Conservation (phyloP, 2,113 vertebrate genomes). For the Cygnus atratus region DNA sequence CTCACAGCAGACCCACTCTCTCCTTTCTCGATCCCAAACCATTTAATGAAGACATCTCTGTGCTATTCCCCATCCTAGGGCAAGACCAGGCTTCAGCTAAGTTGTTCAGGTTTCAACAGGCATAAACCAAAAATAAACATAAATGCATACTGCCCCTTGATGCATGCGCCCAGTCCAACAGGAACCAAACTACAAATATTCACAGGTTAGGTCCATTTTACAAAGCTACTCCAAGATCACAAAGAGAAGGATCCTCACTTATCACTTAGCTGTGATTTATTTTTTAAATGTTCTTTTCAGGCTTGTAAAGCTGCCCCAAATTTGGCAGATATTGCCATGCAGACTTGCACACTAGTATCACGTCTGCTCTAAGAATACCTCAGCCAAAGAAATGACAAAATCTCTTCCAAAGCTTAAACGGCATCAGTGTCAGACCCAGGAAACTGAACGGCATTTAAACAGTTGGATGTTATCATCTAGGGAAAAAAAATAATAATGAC, state of each 20-base stretch:
- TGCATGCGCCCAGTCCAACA: not conserved
- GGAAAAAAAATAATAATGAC: not conserved
- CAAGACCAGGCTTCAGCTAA: not conserved
- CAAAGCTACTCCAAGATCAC: not conserved
- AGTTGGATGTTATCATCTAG: not conserved
- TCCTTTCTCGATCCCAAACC: not conserved
- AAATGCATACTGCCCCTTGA: not conserved
- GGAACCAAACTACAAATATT: not conserved
- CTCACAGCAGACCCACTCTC: not conserved
- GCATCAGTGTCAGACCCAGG: rapidly evolving
- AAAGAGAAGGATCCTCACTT: not conserved
- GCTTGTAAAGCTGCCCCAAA: not conserved
- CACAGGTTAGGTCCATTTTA: not conserved
- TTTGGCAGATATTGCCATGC: not conserved
- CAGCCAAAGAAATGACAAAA: not conserved
- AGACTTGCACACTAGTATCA: not conserved
- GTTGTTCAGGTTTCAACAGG: not conserved
- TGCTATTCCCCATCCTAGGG: not conserved
- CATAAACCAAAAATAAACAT: not conserved
- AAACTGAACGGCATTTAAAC: not conserved
- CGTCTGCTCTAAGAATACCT: not conserved
- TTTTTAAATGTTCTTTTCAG: not conserved
- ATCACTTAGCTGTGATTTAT: not conserved
- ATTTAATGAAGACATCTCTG: not conserved
- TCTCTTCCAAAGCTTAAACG: not conserved